A percentile compares a stretch with the other conserved stretches of the same genome.
Conservation (phyloP, 2,113 vertebrate species). For the Motacilla alba region DNA sequence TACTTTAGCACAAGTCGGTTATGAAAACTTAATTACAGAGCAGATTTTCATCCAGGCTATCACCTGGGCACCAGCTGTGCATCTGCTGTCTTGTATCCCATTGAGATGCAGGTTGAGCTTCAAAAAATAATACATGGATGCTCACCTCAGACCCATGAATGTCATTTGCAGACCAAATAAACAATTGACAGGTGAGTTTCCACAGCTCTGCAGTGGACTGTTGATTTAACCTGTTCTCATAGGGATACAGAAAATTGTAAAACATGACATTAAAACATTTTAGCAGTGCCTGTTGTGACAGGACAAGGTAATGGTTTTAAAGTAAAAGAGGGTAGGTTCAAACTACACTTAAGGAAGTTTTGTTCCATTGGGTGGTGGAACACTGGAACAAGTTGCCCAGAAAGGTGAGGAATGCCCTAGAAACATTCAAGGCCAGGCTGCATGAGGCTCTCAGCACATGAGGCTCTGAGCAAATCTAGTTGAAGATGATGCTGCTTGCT, state of each 20-base stretch:
- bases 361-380: background rate
- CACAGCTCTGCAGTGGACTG: background rate
- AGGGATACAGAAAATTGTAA: background rate
- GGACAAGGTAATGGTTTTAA: background rate
- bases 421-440: background rate
- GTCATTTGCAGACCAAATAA: background rate
- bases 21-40: slow-evolving; percentile 51
- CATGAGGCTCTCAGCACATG: background rate
- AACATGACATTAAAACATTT: background rate
- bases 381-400: background rate
- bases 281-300: background rate
- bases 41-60: slow-evolving; percentile 11
- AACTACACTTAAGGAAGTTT: background rate
- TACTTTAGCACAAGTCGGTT: background rate
- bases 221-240: background rate
- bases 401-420: background rate
- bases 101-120: background rate
- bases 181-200: background rate
- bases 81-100: background rate
- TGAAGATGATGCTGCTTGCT: background rate
- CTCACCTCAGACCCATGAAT: background rate
- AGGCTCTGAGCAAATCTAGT: background rate
- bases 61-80: slow-evolving; percentile 39
- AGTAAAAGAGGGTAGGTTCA: background rate
- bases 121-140: background rate